phyloP scores from a whole-genome alignment of 2,797 vertebrate genomes.

The Spheniscus humboldti region DNA sequence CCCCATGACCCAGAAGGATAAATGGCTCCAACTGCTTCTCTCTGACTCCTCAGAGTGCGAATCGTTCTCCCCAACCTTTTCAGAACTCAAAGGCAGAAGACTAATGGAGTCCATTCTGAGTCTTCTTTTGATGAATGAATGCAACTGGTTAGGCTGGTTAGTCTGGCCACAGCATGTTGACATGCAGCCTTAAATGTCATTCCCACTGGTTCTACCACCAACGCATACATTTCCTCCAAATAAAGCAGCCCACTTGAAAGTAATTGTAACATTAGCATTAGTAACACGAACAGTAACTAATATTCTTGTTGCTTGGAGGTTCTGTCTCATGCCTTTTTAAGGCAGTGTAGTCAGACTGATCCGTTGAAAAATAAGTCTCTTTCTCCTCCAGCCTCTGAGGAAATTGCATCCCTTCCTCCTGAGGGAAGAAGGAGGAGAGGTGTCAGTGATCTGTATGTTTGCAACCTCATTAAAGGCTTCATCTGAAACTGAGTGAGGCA shows the following conservation, averaged over 20 bases:
- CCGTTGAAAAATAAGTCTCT: background rate
- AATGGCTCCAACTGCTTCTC: background rate
- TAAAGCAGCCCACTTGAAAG: background rate
- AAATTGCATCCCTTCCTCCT: background rate
- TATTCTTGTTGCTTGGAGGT: background rate
- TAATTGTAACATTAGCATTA: background rate
- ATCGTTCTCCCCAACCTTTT: background rate
- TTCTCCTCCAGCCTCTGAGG: background rate
- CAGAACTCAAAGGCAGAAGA: background rate
- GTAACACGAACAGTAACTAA: background rate
- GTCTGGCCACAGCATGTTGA: background rate
- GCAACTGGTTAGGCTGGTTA: background rate
- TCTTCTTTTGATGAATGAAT: background rate
- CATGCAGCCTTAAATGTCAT: background rate
- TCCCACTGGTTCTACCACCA: background rate
- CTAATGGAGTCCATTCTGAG: background rate
- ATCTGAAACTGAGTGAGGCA: background rate
- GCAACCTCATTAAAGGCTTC: background rate
- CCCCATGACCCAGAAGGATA: background rate
- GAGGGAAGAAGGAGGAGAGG: background rate
- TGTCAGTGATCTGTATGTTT: background rate
- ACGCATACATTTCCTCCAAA: background rate
- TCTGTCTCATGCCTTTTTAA: background rate
- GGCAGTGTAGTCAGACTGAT: background rate
- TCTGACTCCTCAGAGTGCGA: background rate